These are phyloP conservation scores for Carassius auratus DNA, from an alignment of 2,113 vertebrate species.

Conservation along the genomic window DNA sequence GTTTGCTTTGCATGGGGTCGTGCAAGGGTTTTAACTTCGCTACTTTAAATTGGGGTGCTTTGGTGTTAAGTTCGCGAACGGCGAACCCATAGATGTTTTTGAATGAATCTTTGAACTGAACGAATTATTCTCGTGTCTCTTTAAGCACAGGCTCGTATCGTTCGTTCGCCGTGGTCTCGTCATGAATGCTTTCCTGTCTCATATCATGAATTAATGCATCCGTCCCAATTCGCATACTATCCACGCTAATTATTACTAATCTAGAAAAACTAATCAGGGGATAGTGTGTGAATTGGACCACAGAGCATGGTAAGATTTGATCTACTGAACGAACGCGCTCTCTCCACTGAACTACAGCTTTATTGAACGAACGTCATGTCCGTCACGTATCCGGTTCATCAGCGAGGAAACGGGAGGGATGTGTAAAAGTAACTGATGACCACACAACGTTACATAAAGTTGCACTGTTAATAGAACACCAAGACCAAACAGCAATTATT, in stretches of 20 bases:
- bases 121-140: not conserved
- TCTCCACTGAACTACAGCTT: not conserved
- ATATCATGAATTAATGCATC: not conserved
- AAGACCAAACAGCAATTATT: too few species aligned
- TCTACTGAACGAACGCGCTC: not conserved
- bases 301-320: not conserved
- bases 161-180: not conserved
- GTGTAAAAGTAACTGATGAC: not conserved
- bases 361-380: not conserved
- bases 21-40: not conserved
- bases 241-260: not conserved
- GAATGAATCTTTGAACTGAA: not conserved
- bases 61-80: not conserved
- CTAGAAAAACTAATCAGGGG: not conserved
- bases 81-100: not conserved
- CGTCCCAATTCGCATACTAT: not conserved
- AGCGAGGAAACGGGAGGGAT: not conserved
- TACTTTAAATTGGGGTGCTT: not conserved
- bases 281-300: not conserved
- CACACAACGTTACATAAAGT: not conserved
- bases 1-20: not conserved
- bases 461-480: not conserved
- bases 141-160: not conserved
- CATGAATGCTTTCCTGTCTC: not conserved
- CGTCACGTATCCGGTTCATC: not conserved